Percentiles rank a stretch among this genome's conserved stretches.
phyloP scores from a whole-genome alignment of 1,140 invertebrate genomes.

The Pinna nobilis region DNA sequence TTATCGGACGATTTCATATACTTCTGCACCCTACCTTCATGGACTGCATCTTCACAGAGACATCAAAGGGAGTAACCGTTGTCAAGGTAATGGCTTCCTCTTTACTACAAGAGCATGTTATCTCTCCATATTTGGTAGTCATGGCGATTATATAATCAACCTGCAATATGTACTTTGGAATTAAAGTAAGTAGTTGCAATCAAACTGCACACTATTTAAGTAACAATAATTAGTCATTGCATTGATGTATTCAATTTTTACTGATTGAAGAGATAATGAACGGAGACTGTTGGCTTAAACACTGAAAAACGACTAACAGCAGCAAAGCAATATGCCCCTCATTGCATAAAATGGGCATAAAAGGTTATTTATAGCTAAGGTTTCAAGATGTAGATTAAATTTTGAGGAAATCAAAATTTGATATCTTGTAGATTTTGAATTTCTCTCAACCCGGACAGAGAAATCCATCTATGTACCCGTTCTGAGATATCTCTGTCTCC shows the following conservation, averaged over 20 bases:
- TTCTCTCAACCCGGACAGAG: too few relatives aligned
- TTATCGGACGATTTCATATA: too few relatives aligned
- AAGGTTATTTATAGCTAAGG: too few relatives aligned
- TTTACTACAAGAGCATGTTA: constrained; percentile 71
- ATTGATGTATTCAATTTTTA: not conserved
- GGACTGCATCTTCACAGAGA: constrained; percentile 69
- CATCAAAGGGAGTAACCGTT: constrained; percentile 72
- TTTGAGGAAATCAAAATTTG: too few relatives aligned
- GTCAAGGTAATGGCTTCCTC: constrained; percentile 66
- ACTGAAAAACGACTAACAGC: not conserved
- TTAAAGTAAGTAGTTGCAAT: not conserved
- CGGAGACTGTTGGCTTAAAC: not conserved
- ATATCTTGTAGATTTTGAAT: too few relatives aligned
- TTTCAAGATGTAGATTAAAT: too few relatives aligned
- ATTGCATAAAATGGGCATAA: too few relatives aligned
- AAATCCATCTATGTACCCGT: too few relatives aligned
- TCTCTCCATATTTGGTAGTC: constrained; percentile 52
- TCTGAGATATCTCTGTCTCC: too few relatives aligned
- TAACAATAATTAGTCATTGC: not conserved
- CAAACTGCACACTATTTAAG: not conserved
- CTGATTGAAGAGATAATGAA: not conserved
- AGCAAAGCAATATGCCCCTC: not conserved
- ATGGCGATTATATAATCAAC: constrained; percentile 70
- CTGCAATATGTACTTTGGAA: constrained; percentile 45
- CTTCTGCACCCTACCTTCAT: constrained; percentile 65